These are phyloP conservation scores for Xenopus borealis DNA, from an alignment of 2,113 vertebrate genomes.

Conservation along the genomic window DNA sequence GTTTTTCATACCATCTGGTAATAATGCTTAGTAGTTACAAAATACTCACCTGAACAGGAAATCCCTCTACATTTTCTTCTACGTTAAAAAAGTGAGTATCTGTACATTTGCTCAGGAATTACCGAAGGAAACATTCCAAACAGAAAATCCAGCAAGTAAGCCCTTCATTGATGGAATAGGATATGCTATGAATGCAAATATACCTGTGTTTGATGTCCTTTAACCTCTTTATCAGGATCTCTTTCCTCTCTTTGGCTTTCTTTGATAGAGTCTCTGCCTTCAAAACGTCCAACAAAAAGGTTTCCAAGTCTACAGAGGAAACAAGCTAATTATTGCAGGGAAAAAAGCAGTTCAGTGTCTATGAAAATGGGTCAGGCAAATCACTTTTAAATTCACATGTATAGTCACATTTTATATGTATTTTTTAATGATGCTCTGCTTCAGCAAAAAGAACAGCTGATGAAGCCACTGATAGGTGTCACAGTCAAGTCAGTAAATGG, in stretches of 20 bases:
- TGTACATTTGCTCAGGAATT: neutral
- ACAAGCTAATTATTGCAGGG: neutral
- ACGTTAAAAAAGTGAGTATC: neutral
- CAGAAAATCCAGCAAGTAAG: neutral
- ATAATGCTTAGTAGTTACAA: neutral
- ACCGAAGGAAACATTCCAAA: neutral
- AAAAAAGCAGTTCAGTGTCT: too few relatives aligned
- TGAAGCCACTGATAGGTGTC: too few relatives aligned
- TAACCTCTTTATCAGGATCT: constrained; percentile 81
- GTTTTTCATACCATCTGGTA: too few relatives aligned
- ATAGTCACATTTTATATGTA: too few relatives aligned
- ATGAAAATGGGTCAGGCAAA: too few relatives aligned
- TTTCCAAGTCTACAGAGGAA: constrained; percentile 78
- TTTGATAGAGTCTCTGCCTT: constrained; percentile 89
- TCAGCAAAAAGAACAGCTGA: too few relatives aligned
- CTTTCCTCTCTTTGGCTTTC: constrained; percentile 86
- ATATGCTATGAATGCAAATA: neutral
- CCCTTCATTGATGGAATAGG: neutral
- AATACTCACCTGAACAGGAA: neutral
- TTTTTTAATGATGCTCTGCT: too few relatives aligned
- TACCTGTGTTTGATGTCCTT: constrained; percentile 79
- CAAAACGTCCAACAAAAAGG: constrained; percentile 75
- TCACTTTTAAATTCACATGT: too few relatives aligned
- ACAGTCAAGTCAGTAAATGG: too few relatives aligned
- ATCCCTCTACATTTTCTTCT: neutral